These are phyloP conservation scores for Athrips mouffetella DNA, from an alignment of 2,888 invertebrate species.

Conservation along the genomic window DNA sequence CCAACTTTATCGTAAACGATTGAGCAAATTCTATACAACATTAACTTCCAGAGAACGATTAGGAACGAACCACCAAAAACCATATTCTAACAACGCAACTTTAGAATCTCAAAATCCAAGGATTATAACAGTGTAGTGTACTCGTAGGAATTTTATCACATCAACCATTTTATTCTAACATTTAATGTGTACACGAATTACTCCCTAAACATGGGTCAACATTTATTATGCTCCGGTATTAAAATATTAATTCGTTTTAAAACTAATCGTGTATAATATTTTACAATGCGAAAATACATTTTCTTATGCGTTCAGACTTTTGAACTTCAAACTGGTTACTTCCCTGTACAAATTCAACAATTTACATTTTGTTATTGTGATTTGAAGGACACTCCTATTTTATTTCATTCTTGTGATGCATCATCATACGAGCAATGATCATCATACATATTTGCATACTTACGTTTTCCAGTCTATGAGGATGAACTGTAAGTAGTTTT, in stretches of 20 bases:
- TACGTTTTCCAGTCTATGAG: no score
- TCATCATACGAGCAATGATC: no score
- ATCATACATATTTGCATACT: no score
- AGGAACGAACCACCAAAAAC: slow-evolving; percentile 67
- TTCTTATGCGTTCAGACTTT: slow-evolving; percentile 72
- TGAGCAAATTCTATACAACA: slow-evolving; percentile 71
- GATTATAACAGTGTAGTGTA: slow-evolving; percentile 59
- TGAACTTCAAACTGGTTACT: slow-evolving; percentile 66
- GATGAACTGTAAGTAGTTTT: slow-evolving; percentile 14
- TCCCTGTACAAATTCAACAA: slow-evolving; percentile 77
- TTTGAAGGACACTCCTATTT: no score
- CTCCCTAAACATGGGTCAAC: slow-evolving; percentile 64
- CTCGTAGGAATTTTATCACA: no score
- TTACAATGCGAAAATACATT: slow-evolving; percentile 77
- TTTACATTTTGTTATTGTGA: slow-evolving; percentile 73
- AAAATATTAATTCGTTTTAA: slow-evolving; percentile 73
- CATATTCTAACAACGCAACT: slow-evolving; percentile 47
- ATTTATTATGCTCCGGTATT: slow-evolving; percentile 66
- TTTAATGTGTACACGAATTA: slow-evolving; percentile 60
- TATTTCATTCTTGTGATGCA: no score
- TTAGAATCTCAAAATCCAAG: slow-evolving; percentile 57
- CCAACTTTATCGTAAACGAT: slow-evolving; percentile 53
- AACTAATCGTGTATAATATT: slow-evolving; percentile 71
- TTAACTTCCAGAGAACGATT: slow-evolving; percentile 55
- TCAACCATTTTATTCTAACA: slow-evolving; percentile 65